A percentile compares a stretch with the other conserved stretches of the same genome.
Conservation (phyloP, 2,888 invertebrate genomes). For the Acanthosepion lycidas region DNA sequence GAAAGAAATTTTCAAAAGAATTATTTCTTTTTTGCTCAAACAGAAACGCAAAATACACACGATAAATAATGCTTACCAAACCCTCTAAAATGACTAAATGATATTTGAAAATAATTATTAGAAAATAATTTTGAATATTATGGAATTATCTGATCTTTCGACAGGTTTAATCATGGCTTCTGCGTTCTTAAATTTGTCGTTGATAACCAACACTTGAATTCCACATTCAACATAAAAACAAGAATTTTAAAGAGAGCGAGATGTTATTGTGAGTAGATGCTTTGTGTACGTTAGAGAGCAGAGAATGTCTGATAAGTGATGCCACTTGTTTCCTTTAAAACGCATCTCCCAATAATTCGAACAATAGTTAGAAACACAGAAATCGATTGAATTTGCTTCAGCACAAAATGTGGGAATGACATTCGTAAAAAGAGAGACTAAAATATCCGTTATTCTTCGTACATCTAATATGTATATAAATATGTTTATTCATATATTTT, state of each 20-base stretch:
- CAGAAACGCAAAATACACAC: not conserved
- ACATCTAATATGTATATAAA: not conserved
- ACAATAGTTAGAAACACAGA: not conserved
- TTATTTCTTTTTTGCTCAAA: not conserved
- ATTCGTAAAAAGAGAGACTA: not conserved
- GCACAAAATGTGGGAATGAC: not conserved
- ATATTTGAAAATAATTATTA: not conserved
- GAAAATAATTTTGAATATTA: not conserved
- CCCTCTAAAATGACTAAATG: not conserved
- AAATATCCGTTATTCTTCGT: not conserved
- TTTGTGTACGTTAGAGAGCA: not conserved
- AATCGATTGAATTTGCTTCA: not conserved
- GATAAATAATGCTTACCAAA: not conserved
- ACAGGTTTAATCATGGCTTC: not conserved
- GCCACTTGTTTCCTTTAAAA: not conserved
- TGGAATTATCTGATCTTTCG: not conserved
- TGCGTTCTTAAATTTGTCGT: not conserved
- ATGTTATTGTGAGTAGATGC: not conserved
- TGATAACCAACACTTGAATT: not conserved
- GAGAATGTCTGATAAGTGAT: not conserved
- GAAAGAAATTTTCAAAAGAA: not conserved
- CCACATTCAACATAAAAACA: not conserved
- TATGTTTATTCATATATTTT: not conserved
- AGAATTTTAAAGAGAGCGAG: not conserved
- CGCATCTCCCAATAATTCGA: not conserved